These are phyloP conservation scores for Fragum sueziense DNA, from an alignment of 2,888 invertebrate genomes.

Conservation along the genomic window DNA sequence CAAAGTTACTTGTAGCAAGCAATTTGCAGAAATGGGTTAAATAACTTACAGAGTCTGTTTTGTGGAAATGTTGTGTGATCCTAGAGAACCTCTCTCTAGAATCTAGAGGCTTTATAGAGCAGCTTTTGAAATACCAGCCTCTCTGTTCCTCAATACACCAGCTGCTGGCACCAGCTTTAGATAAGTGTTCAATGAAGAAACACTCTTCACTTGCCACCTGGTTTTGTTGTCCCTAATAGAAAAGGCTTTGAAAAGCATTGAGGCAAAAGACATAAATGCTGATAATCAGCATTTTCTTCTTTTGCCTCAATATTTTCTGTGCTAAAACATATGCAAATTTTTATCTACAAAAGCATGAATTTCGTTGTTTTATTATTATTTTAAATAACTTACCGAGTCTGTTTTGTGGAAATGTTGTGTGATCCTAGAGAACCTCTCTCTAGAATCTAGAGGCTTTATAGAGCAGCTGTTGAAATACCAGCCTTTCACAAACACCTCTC, in stretches of 20 bases:
- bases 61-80: neutral
- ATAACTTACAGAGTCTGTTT: slow-evolving; percentile 7
- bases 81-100: slow-evolving; percentile 12
- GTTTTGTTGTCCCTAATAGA: no score
- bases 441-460: slow-evolving; percentile 10
- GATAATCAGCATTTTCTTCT: no score
- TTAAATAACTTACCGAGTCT: neutral
- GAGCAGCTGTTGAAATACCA: slow-evolving; percentile 18
- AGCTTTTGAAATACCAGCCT: slow-evolving; percentile 17
- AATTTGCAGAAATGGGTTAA: neutral
- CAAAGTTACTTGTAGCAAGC: no score
- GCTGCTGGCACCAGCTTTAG: slow-evolving; percentile 1
- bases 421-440: slow-evolving; percentile 6
- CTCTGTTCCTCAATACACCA: slow-evolving; percentile 4
- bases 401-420: slow-evolving; percentile 3
- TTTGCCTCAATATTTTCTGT: no score
- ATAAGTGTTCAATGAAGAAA: neutral
- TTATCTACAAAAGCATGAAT: no score
- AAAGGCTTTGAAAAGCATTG: no score
- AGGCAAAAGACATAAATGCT: no score
- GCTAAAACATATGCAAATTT: no score
- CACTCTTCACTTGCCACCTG: slow-evolving; percentile 7
- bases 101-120: slow-evolving; percentile 8
- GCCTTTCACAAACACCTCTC: slow-evolving; percentile 2
- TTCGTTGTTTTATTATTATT: no score